Base-by-base conservation (phyloP, 1,140 invertebrate species). In the Bombus superbus region DNA sequence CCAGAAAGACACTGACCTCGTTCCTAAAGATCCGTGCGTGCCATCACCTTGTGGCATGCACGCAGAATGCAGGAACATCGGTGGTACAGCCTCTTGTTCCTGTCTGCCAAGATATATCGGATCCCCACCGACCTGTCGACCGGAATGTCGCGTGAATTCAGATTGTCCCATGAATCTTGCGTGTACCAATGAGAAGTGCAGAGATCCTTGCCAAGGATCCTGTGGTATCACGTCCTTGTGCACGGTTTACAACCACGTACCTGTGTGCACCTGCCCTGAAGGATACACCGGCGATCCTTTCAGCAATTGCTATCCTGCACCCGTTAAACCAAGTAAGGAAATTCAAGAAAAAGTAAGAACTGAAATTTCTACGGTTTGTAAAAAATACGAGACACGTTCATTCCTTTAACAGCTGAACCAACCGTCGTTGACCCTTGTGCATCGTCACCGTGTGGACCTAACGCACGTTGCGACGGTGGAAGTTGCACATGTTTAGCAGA, bases 251-350 rank as follows among this genome's bases (percentile, higher is more conserved):
- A 97, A 97, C 91, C 97, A 97, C 92, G 96, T 96, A 44, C 96
- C 97, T 5, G 95, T 96, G 81, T 98, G 97, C 93, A 96, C 95
- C 74, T 98, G 97, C 91, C 95, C 96, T 40, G 93, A 95, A 75
- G 97, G 96, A 53, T 98, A 96, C 90, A 97, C 96, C 6, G 97
- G 97, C 32, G 97, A 98, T 95, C 97, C 97, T 8, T 97, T 97
- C 93, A 96, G 95, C 71, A 96, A 96, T 86, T 98, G 97, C 91
- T 96, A 91, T 10, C 93, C 92, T 25, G 92, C 91, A 13, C 93
- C 93, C 25, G 92, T 90, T 85, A 81, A 86, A 81, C 57, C 94
- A 88, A 86, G 90, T 91, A 91, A 91, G 89, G 57, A 42, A 38
- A 25, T 32, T n/a, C 0, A 1, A 9, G 9, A n/a, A 35, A 28